Conservation (phyloP, 2,888 invertebrate species). For the Oscheius myriophilus region DNA sequence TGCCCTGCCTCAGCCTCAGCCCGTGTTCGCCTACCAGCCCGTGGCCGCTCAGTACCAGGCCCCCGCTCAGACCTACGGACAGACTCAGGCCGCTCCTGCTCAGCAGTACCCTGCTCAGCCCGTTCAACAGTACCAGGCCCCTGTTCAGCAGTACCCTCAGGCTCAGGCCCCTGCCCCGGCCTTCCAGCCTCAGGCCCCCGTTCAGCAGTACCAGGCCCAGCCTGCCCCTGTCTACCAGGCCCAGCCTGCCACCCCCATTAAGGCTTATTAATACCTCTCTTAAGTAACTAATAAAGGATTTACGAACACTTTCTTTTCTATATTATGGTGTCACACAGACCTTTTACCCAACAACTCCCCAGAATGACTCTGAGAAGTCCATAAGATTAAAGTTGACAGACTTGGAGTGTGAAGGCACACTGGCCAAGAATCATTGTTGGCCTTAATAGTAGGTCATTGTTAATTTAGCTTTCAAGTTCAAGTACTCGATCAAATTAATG, state of each 20-base stretch:
- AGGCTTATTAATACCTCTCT: no score
- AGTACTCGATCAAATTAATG: no score
- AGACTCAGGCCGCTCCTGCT: neutral
- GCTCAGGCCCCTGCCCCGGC: neutral
- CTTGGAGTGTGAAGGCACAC: no score
- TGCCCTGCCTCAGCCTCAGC: conserved; percentile 16
- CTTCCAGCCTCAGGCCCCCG: conserved; percentile 2
- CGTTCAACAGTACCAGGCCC: neutral
- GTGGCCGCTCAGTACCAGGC: neutral
- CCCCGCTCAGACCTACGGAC: neutral
- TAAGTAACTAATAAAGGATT: no score
- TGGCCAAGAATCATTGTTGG: no score
- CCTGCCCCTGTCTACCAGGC: neutral
- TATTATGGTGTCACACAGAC: no score
- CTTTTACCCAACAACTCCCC: no score
- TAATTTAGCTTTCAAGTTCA: no score
- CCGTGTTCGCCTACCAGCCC: neutral
- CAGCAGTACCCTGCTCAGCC: neutral
- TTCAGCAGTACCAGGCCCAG: conserved; percentile 5
- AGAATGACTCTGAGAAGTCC: no score
- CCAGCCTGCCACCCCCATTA: neutral
- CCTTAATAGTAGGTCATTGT: no score
- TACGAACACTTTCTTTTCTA: no score
- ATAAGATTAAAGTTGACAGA: no score
- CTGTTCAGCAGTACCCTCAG: conserved; percentile 5